A percentile compares a stretch with the other conserved stretches of the same genome.
Conservation (phyloP, 2,797 vertebrate genomes). For the Decapterus maruadsi region DNA sequence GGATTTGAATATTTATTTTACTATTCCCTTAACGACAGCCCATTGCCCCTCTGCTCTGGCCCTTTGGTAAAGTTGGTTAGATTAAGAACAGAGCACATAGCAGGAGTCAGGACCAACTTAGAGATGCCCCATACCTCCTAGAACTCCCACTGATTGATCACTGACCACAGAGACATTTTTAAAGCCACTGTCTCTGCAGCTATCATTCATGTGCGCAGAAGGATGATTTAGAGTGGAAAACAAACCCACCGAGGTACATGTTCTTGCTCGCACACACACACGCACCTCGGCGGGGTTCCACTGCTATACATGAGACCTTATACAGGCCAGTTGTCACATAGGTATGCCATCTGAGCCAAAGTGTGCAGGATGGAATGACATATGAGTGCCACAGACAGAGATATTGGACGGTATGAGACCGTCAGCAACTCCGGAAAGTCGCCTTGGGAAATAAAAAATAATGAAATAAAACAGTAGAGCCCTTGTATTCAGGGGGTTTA, state of each 20-base stretch:
- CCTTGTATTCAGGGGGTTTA: conserved; percentile 80
- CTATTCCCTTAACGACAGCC: conserved; percentile 33
- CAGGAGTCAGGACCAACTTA: conserved; percentile 29
- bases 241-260: conserved; percentile 17
- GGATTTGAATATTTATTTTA: background rate
- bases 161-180: conserved; percentile 31
- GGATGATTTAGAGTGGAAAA: conserved; percentile 54
- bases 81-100: conserved; percentile 48
- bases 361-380: conserved; percentile 77
- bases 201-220: conserved; percentile 41
- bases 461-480: conserved; percentile 79
- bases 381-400: conserved; percentile 75
- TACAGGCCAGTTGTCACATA: conserved; percentile 78
- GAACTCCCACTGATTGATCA: conserved; percentile 46
- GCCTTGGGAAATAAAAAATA: conserved; percentile 83
- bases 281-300: conserved; percentile 31
- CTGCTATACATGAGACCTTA: conserved; percentile 64
- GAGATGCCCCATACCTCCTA: conserved; percentile 34
- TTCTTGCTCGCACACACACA: conserved; percentile 17
- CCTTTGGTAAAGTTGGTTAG: conserved; percentile 42
- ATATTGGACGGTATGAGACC: conserved; percentile 77
- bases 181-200: conserved; percentile 34
- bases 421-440: conserved; percentile 80
- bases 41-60: conserved; percentile 12
- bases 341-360: conserved; percentile 74